phyloP scores from a whole-genome alignment of 2,888 invertebrate genomes.

The Nudaria mundana region DNA sequence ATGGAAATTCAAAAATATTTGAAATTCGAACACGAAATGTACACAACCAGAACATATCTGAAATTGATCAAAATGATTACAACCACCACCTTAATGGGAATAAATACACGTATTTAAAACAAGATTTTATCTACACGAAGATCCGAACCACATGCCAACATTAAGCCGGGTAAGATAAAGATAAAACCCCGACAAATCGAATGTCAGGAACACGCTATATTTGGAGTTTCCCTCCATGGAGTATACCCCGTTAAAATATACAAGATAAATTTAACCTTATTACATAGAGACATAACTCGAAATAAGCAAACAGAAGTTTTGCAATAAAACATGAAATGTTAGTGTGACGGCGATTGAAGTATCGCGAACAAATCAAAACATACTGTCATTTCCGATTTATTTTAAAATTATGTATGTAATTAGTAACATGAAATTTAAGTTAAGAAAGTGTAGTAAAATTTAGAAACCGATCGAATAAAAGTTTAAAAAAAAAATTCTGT shows the following conservation, averaged over 20 bases:
- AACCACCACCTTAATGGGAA: neutral
- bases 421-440: too few species aligned
- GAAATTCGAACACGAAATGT: too few species aligned
- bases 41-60: too few species aligned
- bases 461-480: too few species aligned
- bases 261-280: slow-evolving; percentile 24
- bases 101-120: slow-evolving; percentile 1
- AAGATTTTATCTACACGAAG: slow-evolving; percentile 22
- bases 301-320: slow-evolving; percentile 5
- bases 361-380: too few species aligned
- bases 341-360: slow-evolving; percentile 39
- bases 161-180: slow-evolving; percentile 32
- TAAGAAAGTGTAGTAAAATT: too few species aligned
- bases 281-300: slow-evolving; percentile 16
- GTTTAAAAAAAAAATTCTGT: too few species aligned
- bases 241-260: slow-evolving; percentile 53
- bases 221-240: slow-evolving; percentile 41
- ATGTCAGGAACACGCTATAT: slow-evolving; percentile 63
- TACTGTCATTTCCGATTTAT: too few species aligned
- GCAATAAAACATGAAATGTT: slow-evolving; percentile 32
- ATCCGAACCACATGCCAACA: slow-evolving; percentile 13
- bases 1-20: too few species aligned
- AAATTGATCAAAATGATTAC: neutral
- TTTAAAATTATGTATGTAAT: too few species aligned
- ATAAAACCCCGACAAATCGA: slow-evolving; percentile 71